Evolutionary conservation across 2,888 invertebrate genomes (phyloP).

Genomic region (Stenolophus ochropezus): DNA sequence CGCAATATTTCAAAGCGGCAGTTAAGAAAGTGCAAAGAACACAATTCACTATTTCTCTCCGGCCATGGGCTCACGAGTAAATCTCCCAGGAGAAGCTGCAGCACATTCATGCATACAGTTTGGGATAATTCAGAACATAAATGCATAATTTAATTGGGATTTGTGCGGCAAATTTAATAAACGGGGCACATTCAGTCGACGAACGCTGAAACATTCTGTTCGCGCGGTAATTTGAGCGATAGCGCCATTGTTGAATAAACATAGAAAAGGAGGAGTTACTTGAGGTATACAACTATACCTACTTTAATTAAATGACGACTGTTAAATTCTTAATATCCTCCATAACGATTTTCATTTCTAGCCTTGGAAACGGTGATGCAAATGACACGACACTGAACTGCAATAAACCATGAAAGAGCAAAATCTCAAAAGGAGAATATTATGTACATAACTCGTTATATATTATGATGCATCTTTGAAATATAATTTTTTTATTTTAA

Average conservation of each 20-base stretch:
- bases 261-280: constrained; percentile 20
- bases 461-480: no score
- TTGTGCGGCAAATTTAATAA: constrained; percentile 67
- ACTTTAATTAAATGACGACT: constrained; percentile 14
- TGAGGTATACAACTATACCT: constrained; percentile 10
- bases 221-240: constrained; percentile 17
- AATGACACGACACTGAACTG: neutral
- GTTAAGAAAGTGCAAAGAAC: constrained; percentile 45
- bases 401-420: no score
- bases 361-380: neutral
- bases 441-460: no score
- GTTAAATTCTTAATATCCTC: neutral
- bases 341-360: neutral
- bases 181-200: constrained; percentile 9
- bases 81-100: constrained; percentile 5
- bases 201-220: constrained; percentile 41
- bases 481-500: no score
- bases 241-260: constrained; percentile 17
- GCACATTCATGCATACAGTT: constrained; percentile 48
- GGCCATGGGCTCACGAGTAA: neutral
- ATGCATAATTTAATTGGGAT: constrained; percentile 68
- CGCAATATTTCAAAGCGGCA: constrained; percentile 32
- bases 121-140: constrained; percentile 56
- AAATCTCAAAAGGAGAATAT: no score
- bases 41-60: constrained; percentile 10